phyloP scores from a whole-genome alignment of 2,797 vertebrate genomes.

The Heteromormyrus szaboi region DNA sequence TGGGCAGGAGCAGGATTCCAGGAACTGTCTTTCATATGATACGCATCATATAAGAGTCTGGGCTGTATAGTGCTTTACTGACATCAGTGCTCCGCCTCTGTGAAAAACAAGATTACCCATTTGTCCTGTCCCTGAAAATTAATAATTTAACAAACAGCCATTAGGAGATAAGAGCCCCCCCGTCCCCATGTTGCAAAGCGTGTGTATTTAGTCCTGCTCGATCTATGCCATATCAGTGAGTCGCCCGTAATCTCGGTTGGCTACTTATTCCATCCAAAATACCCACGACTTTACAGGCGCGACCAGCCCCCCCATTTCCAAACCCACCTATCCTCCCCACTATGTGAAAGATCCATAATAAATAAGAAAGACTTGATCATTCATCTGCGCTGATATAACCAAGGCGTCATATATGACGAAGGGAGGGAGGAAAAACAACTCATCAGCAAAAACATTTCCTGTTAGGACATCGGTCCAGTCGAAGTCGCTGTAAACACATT shows the following conservation, averaged over 20 bases:
- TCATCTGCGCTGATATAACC: background rate
- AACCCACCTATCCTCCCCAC: background rate
- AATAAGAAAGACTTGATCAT: background rate
- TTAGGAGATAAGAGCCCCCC: background rate
- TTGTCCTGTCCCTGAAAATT: background rate
- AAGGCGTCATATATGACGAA: slow-evolving; percentile 2
- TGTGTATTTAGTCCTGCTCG: background rate
- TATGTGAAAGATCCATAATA: background rate
- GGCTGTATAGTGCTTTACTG: background rate
- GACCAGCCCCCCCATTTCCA: background rate
- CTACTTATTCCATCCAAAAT: background rate
- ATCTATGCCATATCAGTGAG: background rate
- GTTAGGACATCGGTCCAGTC: background rate
- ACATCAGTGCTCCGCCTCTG: background rate
- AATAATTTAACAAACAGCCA: slow-evolving; percentile 13
- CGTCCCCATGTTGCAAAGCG: background rate
- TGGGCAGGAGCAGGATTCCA: background rate
- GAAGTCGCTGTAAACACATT: background rate
- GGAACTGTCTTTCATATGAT: background rate
- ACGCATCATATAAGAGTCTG: background rate
- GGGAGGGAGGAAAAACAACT: background rate
- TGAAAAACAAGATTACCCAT: slow-evolving; percentile 8
- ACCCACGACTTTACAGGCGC: background rate
- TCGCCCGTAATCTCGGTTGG: background rate
- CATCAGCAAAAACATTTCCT: background rate